Evolutionary conservation across 2,797 vertebrate species (phyloP), one percentile per base, ranked within the genome.

Genomic region (Sphenodon punctatus): DNA sequence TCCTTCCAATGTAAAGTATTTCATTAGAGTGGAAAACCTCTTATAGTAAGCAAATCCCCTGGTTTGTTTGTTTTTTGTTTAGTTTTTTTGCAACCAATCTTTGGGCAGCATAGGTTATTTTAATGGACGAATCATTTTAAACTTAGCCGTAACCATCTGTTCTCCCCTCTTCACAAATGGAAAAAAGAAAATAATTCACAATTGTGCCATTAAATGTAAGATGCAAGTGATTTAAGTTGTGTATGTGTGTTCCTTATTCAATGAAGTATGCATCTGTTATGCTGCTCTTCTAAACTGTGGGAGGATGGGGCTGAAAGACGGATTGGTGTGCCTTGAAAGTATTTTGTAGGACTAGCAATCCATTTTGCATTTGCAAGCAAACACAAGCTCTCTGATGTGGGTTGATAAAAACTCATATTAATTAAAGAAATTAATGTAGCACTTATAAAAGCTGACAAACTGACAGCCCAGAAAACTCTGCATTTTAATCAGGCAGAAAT

Each of bases 151-250:
- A 38, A 67, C 27, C 55, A 77, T 85, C 61, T 92, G 30, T 58
- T 85, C 43, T 82, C 61, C 7, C 60, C 4, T 87, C n/a, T 84
- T 86, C 78, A 79, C 14, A 86, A 67, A 72, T 55, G 30, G 5
- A 88, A 58, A 79, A 83, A 64, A 82, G 30, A 73, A 20, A 20
- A 64, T 68, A 89, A 86, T 85, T 70, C 64, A 90, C 23, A 79
- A 49, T 51, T 78, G 5, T 77, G 70, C 58, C 3, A 65, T 86
- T 73, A 90, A 88, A 72, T 46, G 3, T 27, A 91, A 88, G 38
- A 34, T 80, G 43, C 61, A 73, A 72, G 34, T 88, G 46, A 79
- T 80, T 86, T 91, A 86, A 86, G 78, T 67, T 27, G 4, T 87
- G 51, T 60, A 23, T 84, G 48, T 61, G 23, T 87, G 20, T 12